phyloP scores from a whole-genome alignment of 2,888 invertebrate species.

The Lasioglossum leucozonium region DNA sequence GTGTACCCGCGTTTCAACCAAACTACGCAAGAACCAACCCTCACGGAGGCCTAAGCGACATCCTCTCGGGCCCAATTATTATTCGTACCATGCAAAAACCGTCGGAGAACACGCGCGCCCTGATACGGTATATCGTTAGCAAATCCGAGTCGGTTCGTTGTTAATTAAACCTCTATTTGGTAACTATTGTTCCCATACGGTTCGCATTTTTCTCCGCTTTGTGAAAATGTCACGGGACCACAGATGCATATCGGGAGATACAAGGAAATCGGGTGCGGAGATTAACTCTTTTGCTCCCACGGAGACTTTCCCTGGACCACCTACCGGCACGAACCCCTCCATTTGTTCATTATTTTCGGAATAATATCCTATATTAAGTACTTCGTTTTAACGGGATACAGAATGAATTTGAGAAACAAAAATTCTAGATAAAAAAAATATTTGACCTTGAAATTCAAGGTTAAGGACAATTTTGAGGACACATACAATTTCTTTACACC shows the following conservation, averaged over 20 bases:
- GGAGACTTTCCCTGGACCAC: not conserved
- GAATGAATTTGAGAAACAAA: no score
- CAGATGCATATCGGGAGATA: not conserved
- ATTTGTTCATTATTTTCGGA: not conserved
- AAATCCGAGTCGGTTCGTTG: not conserved
- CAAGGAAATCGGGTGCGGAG: not conserved
- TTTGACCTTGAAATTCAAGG: no score
- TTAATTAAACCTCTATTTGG: constrained; percentile 22
- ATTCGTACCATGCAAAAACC: not conserved
- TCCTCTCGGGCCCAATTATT: not conserved
- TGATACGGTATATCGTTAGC: constrained; percentile 40
- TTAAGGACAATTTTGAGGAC: no score
- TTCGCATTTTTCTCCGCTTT: not conserved
- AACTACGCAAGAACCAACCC: not conserved
- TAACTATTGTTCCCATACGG: not conserved
- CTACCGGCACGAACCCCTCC: no score
- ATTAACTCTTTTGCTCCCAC: not conserved
- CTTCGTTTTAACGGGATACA: not conserved
- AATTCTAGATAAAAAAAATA: no score
- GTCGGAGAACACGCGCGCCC: not conserved
- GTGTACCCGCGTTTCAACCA: constrained; percentile 40
- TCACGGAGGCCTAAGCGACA: not conserved
- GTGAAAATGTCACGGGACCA: not conserved
- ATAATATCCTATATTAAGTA: not conserved
- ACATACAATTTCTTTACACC: no score